Evolutionary conservation across 2,797 vertebrate genomes (phyloP).

Genomic region (Sebastes taczanowskii): DNA sequence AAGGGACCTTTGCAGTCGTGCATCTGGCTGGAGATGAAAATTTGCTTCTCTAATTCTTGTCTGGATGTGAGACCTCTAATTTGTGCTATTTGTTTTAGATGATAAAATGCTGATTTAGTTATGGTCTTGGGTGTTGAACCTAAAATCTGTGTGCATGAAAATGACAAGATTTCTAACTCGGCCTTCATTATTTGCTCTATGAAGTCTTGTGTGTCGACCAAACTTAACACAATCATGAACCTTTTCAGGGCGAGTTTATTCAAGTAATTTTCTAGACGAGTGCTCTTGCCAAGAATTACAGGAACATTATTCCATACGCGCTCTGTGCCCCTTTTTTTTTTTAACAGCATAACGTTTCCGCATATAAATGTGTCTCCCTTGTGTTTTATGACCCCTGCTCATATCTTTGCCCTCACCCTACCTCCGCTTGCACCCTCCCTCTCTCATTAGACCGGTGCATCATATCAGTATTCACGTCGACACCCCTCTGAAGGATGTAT

Average conservation of each 20-base stretch:
- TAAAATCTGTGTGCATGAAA: not conserved
- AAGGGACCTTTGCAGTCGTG: not conserved
- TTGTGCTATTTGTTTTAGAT: conserved; percentile 6
- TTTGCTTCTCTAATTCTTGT: not conserved
- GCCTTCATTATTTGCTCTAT: not conserved
- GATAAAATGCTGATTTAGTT: not conserved
- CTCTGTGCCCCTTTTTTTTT: conserved; percentile 14
- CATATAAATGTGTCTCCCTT: conserved; percentile 44
- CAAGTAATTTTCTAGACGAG: conserved; percentile 13
- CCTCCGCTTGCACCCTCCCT: not conserved
- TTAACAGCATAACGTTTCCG: conserved; percentile 39
- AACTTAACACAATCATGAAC: not conserved
- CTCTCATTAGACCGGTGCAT: conserved; percentile 43
- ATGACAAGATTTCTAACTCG: not conserved
- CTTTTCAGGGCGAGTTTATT: not conserved
- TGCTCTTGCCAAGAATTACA: conserved; percentile 2
- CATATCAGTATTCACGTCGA: conserved; percentile 53
- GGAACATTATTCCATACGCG: conserved; percentile 24
- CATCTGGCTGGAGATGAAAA: not conserved
- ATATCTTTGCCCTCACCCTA: conserved; percentile 25
- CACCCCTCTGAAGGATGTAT: conserved; percentile 37
- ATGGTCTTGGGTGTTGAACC: not conserved
- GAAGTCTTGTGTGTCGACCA: not conserved
- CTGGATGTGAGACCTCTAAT: conserved; percentile 8
- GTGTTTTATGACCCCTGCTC: conserved; percentile 59